phyloP scores from a whole-genome alignment of 1,140 invertebrate genomes.

The Tachypleus tridentatus region DNA sequence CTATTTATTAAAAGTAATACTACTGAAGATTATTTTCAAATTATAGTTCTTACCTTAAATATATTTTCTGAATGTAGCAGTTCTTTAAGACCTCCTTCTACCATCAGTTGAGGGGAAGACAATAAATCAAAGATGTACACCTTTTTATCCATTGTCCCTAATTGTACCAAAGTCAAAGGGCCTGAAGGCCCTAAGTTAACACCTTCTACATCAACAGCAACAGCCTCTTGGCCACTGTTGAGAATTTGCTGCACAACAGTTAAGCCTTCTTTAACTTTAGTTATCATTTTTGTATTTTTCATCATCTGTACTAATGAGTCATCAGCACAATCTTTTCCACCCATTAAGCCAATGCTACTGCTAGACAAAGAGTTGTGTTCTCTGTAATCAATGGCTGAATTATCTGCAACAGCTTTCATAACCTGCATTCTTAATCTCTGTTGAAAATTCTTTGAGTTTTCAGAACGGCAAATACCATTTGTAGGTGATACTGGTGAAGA shows the following conservation, averaged over 20 bases:
- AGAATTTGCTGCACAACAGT: constrained; percentile 64
- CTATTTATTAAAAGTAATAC: too few species aligned
- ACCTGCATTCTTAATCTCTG: constrained; percentile 25
- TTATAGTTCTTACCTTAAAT: constrained; percentile 52
- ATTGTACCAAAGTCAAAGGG: constrained; percentile 65
- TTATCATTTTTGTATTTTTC: constrained; percentile 23
- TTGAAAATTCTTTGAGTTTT: constrained; percentile 19
- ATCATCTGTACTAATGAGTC: constrained; percentile 13
- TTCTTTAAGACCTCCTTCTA: constrained; percentile 59
- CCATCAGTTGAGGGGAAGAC: constrained; percentile 63
- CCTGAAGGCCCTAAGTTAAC: constrained; percentile 64
- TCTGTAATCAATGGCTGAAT: constrained; percentile 58
- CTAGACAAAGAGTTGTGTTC: constrained; percentile 11
- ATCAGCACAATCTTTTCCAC: constrained; percentile 12
- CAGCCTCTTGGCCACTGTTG: constrained; percentile 37
- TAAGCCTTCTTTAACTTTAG: constrained; percentile 43
- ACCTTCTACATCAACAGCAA: constrained; percentile 81
- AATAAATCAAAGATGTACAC: constrained; percentile 72
- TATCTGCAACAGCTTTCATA: constrained; percentile 54
- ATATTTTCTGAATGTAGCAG: constrained; percentile 67
- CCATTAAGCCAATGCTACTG: neutral
- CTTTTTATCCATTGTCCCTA: constrained; percentile 49
- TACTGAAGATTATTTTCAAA: too few species aligned
- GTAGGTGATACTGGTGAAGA: constrained; percentile 10
- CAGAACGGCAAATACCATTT: constrained; percentile 11